Evolutionary conservation across 2,888 invertebrate species (phyloP), one percentile per base, ranked within the genome.

Genomic region (Nomada flava): DNA sequence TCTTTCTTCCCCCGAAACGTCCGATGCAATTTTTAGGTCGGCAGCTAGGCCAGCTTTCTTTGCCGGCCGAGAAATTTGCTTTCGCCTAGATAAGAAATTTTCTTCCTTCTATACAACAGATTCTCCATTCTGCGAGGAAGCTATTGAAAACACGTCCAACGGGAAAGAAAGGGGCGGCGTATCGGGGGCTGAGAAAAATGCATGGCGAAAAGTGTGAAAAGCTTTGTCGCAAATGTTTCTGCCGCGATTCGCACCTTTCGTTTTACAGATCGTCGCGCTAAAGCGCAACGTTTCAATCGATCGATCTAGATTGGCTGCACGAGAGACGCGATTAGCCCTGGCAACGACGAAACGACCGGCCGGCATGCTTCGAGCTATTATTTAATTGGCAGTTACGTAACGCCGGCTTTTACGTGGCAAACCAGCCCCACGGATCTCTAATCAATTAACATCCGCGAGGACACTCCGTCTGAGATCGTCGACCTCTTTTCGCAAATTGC

Each of bases 311-410:
- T 50, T 63, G 70, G 68, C 85, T 76, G 76, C 78, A 79, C 71
- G 79, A 44, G 77, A 79, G 79, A 86, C 73, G 64, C 76, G 80
- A 83, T 87, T 85, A 87, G 65, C 65, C 69, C 75, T 72, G 4
- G 65, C 67, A 75, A 62, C 74, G 65, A 70, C 64, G 50, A 83
- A 85, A 85, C 79, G 73, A 69, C 65, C 75, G 59, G 23, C 62
- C 84, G 71, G 71, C 88, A 82, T 80, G 83, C 84, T 79, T 53
- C 60, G 53, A 65, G 73, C 74, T 74, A 87, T 88, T 86, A 79
- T 88, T 88, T 84, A 84, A 87, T 87, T 87, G 85, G 68, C 73
- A 78, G 73, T 88, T 88, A 87, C 82, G 72, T 88, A 88, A 88
- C 75, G 15, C 23, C 64, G 57, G 79, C 76, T 75, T 84, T 80